A percentile compares a stretch with the other conserved stretches of the same genome.
Evolutionary conservation across 2,888 invertebrate genomes (phyloP).

Genomic region (Apodemia hepburni): DNA sequence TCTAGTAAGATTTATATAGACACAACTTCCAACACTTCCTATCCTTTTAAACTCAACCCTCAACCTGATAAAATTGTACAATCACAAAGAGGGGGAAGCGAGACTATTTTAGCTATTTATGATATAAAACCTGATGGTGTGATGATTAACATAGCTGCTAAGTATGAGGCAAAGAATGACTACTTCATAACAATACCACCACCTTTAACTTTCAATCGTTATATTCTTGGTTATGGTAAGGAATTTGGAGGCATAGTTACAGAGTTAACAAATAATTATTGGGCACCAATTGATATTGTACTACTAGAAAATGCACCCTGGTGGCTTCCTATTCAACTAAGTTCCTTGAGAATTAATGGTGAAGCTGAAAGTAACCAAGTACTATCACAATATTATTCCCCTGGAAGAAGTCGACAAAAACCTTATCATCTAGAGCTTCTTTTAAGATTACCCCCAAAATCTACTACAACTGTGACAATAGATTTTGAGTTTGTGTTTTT

Average conservation of each 20-base stretch:
- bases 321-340: constrained; percentile 94
- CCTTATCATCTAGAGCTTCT: constrained; percentile 94
- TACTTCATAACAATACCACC: constrained; percentile 77
- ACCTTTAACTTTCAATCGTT: constrained; percentile 89
- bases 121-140: constrained; percentile 78
- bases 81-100: constrained; percentile 85
- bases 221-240: constrained; percentile 94
- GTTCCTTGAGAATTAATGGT: constrained; percentile 88
- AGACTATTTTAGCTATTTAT: constrained; percentile 85
- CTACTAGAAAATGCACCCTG: constrained; percentile 95
- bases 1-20: constrained; percentile 91
- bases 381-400: constrained; percentile 79
- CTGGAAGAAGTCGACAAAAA: constrained; percentile 90
- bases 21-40: constrained; percentile 81
- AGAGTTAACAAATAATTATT: constrained; percentile 90
- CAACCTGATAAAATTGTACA: constrained; percentile 77
- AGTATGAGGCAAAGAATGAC: constrained; percentile 66
- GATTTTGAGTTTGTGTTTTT: constrained; percentile 97
- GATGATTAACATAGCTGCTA: constrained; percentile 85
- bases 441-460: constrained; percentile 88
- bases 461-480: constrained; percentile 89
- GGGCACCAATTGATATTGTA: constrained; percentile 86
- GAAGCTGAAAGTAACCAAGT: constrained; percentile 79
- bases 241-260: constrained; percentile 94
- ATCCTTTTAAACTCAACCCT: constrained; percentile 83